Conservation (phyloP, 2,797 vertebrate genomes). For the Parauchenoglanis ngamensis region DNA sequence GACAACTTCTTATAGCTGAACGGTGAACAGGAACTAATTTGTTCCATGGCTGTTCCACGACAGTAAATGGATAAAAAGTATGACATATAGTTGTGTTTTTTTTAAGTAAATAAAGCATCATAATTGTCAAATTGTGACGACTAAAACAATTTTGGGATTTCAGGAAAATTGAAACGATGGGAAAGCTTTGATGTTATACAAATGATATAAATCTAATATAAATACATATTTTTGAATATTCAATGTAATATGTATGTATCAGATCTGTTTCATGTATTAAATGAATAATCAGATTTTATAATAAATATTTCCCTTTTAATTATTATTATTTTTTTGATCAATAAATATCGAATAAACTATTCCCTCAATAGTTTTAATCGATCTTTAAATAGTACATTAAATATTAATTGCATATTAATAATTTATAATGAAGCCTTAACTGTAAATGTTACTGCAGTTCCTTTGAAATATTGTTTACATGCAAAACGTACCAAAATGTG, state of each 20-base stretch:
- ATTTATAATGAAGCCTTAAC: neutral
- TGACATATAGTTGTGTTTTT: no score
- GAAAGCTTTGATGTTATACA: neutral
- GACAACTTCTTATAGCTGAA: neutral
- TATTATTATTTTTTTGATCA: neutral
- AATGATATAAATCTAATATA: neutral
- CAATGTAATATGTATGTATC: neutral
- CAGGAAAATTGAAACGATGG: neutral
- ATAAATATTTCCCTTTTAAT: neutral
- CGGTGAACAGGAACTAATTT: neutral
- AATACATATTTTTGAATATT: neutral
- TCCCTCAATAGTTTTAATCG: neutral
- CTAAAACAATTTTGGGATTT: neutral
- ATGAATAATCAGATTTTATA: neutral
- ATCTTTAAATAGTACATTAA: neutral
- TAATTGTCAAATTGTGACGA: neutral
- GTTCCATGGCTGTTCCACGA: neutral
- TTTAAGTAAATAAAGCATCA: neutral
- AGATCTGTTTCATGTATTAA: neutral
- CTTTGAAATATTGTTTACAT: neutral
- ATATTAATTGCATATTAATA: neutral
- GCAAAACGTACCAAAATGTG: neutral
- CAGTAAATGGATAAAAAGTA: neutral
- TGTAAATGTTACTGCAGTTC: neutral
- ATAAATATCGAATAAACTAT: constrained; percentile 1